Conservation (phyloP, 1,140 invertebrate genomes). For the Calosoma granatense region DNA sequence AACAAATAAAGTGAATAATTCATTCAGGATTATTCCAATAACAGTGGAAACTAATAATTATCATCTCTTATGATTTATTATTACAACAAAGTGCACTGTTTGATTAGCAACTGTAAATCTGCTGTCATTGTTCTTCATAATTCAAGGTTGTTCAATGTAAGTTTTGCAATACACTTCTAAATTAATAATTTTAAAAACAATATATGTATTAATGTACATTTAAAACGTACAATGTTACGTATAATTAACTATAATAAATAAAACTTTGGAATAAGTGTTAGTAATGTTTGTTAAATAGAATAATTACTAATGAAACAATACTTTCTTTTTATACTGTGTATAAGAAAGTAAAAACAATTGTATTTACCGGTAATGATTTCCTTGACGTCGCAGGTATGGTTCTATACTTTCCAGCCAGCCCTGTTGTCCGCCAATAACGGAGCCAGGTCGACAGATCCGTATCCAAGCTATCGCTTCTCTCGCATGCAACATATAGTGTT, state of each 20-base stretch:
- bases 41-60: no score
- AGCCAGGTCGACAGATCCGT: constrained; percentile 72
- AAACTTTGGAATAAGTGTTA: background rate
- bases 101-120: no score
- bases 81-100: no score
- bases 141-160: constrained; percentile 11
- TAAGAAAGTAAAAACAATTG: no score
- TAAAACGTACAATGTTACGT: background rate
- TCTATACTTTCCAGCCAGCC: constrained; percentile 58
- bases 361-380: constrained; percentile 38
- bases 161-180: background rate
- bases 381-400: constrained; percentile 35
- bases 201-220: background rate
- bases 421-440: constrained; percentile 74
- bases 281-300: no score
- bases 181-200: background rate
- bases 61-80: no score
- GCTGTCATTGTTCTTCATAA: no score
- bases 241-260: background rate
- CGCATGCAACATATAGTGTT: constrained; percentile 71
- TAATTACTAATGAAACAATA: no score
- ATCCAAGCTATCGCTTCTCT: constrained; percentile 76
- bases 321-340: no score
- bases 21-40: no score
- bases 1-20: no score